phyloP scores from a whole-genome alignment of 1,140 invertebrate species.

The Notospermus geniculatus region DNA sequence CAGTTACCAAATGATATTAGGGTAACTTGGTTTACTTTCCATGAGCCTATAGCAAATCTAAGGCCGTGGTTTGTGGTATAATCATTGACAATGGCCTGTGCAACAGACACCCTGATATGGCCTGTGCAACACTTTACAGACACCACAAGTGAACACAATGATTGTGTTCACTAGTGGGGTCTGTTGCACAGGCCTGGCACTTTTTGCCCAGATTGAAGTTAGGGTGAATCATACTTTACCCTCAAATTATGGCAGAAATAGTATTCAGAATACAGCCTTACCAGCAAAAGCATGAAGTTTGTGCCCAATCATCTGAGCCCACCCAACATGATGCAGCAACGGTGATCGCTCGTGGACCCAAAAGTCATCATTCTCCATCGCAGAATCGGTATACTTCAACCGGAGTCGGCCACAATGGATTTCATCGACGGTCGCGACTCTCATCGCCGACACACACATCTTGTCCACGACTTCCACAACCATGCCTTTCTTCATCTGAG shows the following conservation, averaged over 20 bases:
- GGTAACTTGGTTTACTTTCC: too few species aligned
- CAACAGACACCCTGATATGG: too few species aligned
- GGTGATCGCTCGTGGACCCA: conserved; percentile 96
- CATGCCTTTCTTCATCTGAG: conserved; percentile 65
- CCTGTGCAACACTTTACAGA: not conserved
- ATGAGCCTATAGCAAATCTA: too few species aligned
- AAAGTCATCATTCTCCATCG: conserved; percentile 65
- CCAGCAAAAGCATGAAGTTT: conserved; percentile 68
- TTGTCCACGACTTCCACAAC: conserved; percentile 94
- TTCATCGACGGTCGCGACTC: conserved; percentile 83
- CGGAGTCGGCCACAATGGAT: conserved; percentile 88
- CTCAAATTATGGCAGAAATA: not conserved
- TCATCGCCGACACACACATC: conserved; percentile 86
- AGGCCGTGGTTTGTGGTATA: too few species aligned
- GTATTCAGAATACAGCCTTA: conserved; percentile 18
- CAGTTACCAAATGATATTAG: too few species aligned
- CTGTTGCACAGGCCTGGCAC: too few species aligned
- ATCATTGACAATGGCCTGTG: too few species aligned
- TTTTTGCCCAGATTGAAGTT: too few species aligned
- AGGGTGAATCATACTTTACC: too few species aligned
- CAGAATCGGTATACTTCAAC: conserved; percentile 85
- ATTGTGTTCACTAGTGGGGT: too few species aligned
- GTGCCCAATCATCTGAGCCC: conserved; percentile 81
- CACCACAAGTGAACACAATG: not conserved
- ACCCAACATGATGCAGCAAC: conserved; percentile 91